Conservation (phyloP, 1,140 invertebrate species). For the Trissolcus basalis region DNA sequence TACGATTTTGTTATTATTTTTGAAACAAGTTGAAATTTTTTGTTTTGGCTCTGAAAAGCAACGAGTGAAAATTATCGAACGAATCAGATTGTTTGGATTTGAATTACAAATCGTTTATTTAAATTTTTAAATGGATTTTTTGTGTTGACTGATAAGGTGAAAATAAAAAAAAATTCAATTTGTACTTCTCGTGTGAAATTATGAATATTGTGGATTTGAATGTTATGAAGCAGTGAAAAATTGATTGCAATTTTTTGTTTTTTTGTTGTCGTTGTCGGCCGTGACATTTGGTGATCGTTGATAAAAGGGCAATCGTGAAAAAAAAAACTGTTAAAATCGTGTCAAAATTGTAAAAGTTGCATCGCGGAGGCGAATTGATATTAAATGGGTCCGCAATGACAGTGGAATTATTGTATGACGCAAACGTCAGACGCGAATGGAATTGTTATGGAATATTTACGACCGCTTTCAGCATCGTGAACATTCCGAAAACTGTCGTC, state of each 20-base stretch:
- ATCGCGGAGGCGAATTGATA: constrained; percentile 12
- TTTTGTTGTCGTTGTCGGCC: too few relatives aligned
- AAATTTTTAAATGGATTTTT: too few relatives aligned
- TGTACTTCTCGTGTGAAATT: too few relatives aligned
- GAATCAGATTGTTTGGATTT: neutral
- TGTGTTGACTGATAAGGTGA: too few relatives aligned
- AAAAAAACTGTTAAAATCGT: too few relatives aligned
- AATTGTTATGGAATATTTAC: constrained; percentile 56
- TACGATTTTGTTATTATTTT: neutral
- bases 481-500: constrained; percentile 9
- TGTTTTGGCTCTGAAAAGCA: neutral
- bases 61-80: neutral
- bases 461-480: constrained; percentile 35
- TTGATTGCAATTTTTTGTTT: too few relatives aligned
- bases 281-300: too few relatives aligned
- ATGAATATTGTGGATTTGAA: too few relatives aligned
- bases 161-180: too few relatives aligned
- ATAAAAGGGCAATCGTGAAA: too few relatives aligned
- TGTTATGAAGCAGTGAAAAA: too few relatives aligned
- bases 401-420: constrained; percentile 46
- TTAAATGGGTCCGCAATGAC: constrained; percentile 46
- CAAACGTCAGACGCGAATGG: constrained; percentile 48
- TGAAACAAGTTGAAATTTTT: neutral
- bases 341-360: neutral
- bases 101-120: neutral